Base-by-base conservation (phyloP, 2,888 invertebrate genomes). In the Eupithecia pulchellata region DNA sequence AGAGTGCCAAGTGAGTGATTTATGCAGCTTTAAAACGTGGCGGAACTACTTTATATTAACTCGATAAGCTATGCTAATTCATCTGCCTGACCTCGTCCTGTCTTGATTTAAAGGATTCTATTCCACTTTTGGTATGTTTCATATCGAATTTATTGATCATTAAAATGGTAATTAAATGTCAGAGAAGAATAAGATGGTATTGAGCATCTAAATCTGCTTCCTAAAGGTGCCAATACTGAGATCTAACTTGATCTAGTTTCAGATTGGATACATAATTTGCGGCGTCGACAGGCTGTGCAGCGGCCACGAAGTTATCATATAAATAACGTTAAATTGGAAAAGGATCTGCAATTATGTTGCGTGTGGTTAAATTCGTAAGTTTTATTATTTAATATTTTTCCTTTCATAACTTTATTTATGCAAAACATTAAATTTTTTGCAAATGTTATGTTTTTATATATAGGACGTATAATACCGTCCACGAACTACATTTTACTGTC, bases 111-210 rank as follows among this genome's bases (percentile, higher is more conserved):
- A 83, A 89, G 86, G 88, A 91, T 87, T 87, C 84, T 88, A 89
- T 89, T 91, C 88, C 84, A 91, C 85, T 86, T 91, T 90, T 82
- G 90, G 92, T 91, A 88, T 80, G 90, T 90, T 84, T 89, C 84
- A 84, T 86, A 85, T 77, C 80, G 86, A 89, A 91, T 92, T 91
- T 91, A 91, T 92, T 86, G 85, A 83, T 82, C 79, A 86, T 90
- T 83, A 90, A 92, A 91, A 93, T 92, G 91, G 87, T 89, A 93
- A 92, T 91, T 79, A 87, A 88, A 86, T 89, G 88, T 89, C 89
- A 91, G 87, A 88, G 85, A 86, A 87, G 86, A 88, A 86, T 87
- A 81, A 82, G 83, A 84, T 83, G 84, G 82, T 79, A 86, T 86
- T 87, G 86, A 88, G 81, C 81, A 84, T 86, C 84, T 87, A 81